These are phyloP conservation scores for Odontocerum albicorne DNA, from an alignment of 2,888 invertebrate genomes.

Conservation along the genomic window DNA sequence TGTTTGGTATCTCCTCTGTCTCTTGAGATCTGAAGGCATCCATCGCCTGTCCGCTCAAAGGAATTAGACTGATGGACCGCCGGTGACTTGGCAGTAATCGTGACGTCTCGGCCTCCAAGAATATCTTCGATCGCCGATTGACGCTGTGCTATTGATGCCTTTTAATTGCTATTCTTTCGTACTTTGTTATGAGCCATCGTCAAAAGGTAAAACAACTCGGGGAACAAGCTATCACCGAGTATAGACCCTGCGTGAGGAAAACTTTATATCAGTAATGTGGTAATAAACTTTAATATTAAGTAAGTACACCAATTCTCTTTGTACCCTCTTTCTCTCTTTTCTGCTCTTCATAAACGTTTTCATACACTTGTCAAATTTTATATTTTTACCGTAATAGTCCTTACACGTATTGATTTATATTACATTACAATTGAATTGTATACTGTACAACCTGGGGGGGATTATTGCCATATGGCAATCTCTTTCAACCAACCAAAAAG, in stretches of 20 bases:
- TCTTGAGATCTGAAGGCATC: conserved; percentile 1
- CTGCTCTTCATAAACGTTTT: too few species aligned
- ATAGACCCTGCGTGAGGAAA: conserved; percentile 8
- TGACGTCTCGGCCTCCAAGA: conserved; percentile 16
- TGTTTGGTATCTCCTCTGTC: conserved; percentile 1
- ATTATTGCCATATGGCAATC: too few species aligned
- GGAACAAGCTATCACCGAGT: neutral
- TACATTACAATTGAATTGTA: too few species aligned
- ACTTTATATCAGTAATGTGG: too few species aligned
- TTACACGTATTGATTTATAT: too few species aligned
- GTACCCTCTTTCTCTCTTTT: too few species aligned
- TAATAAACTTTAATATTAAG: too few species aligned
- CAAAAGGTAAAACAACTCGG: conserved; percentile 1
- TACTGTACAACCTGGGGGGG: too few species aligned
- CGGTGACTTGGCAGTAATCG: conserved; percentile 45
- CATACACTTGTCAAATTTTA: too few species aligned
- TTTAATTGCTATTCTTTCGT: conserved; percentile 35
- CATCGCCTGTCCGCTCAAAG: conserved; percentile 50
- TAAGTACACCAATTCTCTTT: too few species aligned
- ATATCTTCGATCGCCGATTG: conserved; percentile 27
- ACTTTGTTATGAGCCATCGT: conserved; percentile 27
- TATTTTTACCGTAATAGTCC: too few species aligned
- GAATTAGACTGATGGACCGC: conserved; percentile 53
- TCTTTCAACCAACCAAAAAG: too few species aligned
- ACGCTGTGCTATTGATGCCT: conserved; percentile 35